Base-by-base conservation (phyloP, 2,888 invertebrate genomes). In the Eulithis prunata region DNA sequence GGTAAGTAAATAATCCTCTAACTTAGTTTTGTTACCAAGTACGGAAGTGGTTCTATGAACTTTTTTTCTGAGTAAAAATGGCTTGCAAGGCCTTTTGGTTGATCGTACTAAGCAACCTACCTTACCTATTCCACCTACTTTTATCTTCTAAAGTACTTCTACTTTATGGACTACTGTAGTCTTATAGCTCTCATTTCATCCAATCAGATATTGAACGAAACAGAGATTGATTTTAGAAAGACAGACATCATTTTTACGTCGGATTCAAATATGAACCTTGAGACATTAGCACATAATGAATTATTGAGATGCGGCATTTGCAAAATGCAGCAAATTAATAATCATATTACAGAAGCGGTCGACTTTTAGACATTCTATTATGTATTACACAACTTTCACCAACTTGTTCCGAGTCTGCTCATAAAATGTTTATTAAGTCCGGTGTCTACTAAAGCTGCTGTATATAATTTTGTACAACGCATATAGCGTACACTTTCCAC, bases 321-420 rank as follows among this genome's bases (percentile, higher is more conserved):
- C 49, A 66, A 59, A 66, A 60, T 60, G 56, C 36, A 51, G 38
- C 61, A 64, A 57, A 56, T 54, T 66, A 66, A 64, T 62, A 65
- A 65, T 62, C 55, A 62, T 59, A 67, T 64, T 69, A 68, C 41
- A 61, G 61, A 68, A 66, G 67, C 67, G 57, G 59, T 53, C 62
- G 59, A 62, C 56, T 49, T 54, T 62, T 68, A 68, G 66, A 69
- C 57, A 62, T 70, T 68, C 59, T 45, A 45, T 53, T 59, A 53
- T 38, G 52, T 45, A 43, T 60, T 38, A 58, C 62, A 64, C 63
- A 66, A 73, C 71, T 73, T 72, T 72, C 69, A 69, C 71, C 64
- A 54, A 62, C 70, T 71, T 62, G 70, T 68, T 72, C 65, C 64
- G 66, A 53, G 38, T 65, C 46, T 6, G 56, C 52, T 60, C 46